Evolutionary conservation across 2,888 invertebrate species (phyloP).

Genomic region (Drosophila suboccidentalis): DNA sequence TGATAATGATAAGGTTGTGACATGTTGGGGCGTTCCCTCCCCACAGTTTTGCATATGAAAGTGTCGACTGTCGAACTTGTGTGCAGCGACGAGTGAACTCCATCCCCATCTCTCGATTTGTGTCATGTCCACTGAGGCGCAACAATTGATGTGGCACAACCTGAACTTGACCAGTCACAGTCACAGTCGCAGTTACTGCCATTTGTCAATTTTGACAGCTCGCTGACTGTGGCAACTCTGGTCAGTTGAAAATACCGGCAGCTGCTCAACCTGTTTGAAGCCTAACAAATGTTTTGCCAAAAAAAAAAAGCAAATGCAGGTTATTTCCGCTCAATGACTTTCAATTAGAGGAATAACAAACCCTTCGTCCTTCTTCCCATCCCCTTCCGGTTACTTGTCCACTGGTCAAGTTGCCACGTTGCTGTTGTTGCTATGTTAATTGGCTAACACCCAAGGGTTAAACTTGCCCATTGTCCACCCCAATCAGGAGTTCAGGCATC

Average conservation of each 20-base stretch:
- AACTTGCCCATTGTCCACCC: conserved; percentile 39
- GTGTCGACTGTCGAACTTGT: conserved; percentile 49
- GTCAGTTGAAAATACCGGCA: conserved; percentile 53
- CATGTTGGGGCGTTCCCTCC: conserved; percentile 47
- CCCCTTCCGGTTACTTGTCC: neutral
- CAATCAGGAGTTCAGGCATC: conserved; percentile 21
- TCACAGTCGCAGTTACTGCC: conserved; percentile 25
- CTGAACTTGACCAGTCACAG: conserved; percentile 56
- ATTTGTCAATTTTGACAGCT: conserved; percentile 74
- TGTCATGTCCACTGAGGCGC: conserved; percentile 56
- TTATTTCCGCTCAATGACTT: conserved; percentile 77
- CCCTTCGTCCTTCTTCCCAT: conserved; percentile 17
- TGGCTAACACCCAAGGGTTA: conserved; percentile 71
- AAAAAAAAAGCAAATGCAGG: conserved; percentile 42
- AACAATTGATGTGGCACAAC: conserved; percentile 47
- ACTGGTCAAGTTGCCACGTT: conserved; percentile 42
- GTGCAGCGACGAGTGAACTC: conserved; percentile 60
- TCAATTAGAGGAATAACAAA: conserved; percentile 66
- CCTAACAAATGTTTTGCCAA: conserved; percentile 58
- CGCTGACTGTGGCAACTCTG: conserved; percentile 34
- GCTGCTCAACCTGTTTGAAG: conserved; percentile 74
- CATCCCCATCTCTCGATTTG: conserved; percentile 17
- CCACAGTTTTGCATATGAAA: conserved; percentile 42
- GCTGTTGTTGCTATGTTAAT: conserved; percentile 65
- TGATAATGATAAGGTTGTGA: conserved; percentile 77